Evolutionary conservation across 2,888 invertebrate genomes (phyloP), one percentile per base, ranked within the genome.

Genomic region (Andrena dorsata): DNA sequence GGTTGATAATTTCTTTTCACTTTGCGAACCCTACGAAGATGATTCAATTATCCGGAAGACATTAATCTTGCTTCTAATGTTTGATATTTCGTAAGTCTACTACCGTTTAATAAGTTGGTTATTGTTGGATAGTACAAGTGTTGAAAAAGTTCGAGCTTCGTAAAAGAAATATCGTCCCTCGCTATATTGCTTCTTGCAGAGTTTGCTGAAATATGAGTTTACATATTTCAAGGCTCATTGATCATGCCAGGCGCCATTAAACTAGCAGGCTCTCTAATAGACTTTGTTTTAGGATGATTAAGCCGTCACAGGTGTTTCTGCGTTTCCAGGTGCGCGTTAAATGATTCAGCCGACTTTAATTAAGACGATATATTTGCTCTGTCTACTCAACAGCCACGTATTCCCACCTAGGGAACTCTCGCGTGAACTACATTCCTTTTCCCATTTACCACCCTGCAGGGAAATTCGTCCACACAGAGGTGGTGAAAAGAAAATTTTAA

Each of bases 271-370:
- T 28, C 64, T 49, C 49, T 35, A 32, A 53, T 16, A 61, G 8
- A 13, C 32, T 71, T 80, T 68, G 49, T 23, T 53, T 53, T 28
- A 53, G 16, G 20, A 61, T 80, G 66, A 80, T 73, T 63, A 68
- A 80, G 68, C 80, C 1, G 80, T 49, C 61, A 61, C 80, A 80
- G 80, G 80, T 80, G 80, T 80, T 80, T 47, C 32, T 35, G 28
- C n/a, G 23, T 64, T 70, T 65, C 35, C 78, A 70, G 78, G 28
- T 72, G 64, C 20, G 4, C 41, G 30, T 71, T 53, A 56, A 68
- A 56, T 68, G 80, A 68, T 28, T 56, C 72, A 53, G 13, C 30
- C n/a, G 23, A 63, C 23, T 41, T 30, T n/a, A 51, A 71, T 32
- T 30, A 60, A 26, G 10, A 0, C 20, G 53, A 63, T 58, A 20